Percentiles rank a stretch among this genome's conserved stretches.
Conservation (phyloP, 2,113 vertebrate species). For the Cettia cetti region DNA sequence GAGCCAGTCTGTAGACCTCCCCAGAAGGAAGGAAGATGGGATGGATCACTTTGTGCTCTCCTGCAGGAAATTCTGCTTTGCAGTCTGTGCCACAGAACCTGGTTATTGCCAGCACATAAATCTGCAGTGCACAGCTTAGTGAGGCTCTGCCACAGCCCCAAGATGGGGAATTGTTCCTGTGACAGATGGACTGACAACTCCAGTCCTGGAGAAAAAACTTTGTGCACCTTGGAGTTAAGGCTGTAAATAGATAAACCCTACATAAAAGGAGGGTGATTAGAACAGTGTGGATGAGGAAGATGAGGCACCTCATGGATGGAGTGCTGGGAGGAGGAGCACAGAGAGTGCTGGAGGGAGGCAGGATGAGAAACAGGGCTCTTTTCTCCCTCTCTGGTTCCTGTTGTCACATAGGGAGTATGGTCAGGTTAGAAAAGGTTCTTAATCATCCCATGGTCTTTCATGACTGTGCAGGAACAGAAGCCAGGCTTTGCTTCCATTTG, state of each 20-base stretch:
- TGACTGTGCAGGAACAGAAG: neutral
- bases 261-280: neutral
- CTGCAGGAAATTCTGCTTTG: conserved; percentile 3
- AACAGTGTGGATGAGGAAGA: neutral
- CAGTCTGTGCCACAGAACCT: neutral
- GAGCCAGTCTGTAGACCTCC: neutral
- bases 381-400: neutral
- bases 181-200: conserved; percentile 47
- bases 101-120: conserved; percentile 21
- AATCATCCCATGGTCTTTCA: neutral
- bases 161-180: neutral
- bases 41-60: neutral
- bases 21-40: neutral
- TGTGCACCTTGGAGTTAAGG: neutral
- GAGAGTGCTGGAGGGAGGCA: neutral
- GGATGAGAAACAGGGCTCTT: neutral
- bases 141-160: neutral
- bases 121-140: neutral
- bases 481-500: neutral
- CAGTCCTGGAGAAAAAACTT: conserved; percentile 20
- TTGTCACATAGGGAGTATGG: neutral
- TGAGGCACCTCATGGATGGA: neutral
- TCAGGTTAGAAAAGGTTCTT: neutral
- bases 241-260: conserved; percentile 20
- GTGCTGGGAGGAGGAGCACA: accelerated